Conservation (phyloP, 2,888 invertebrate genomes). For the Omphaloscelis lunosa region DNA sequence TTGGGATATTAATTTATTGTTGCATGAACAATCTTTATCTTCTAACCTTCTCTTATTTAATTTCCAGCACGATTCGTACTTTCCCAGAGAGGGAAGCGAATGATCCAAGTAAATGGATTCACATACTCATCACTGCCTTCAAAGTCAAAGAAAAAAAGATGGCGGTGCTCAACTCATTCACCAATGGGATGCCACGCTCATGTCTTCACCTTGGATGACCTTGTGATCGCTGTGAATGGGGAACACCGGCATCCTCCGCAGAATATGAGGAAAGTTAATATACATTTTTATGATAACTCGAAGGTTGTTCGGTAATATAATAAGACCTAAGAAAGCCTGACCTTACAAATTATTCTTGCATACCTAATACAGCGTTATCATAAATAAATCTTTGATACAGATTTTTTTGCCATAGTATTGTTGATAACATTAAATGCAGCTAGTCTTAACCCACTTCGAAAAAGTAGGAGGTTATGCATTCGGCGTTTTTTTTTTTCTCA, state of each 20-base stretch:
- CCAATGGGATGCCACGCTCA: conserved; percentile 70
- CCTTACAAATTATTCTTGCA: background rate
- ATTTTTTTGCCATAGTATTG: background rate
- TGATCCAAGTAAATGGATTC: conserved; percentile 72
- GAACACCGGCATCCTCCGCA: conserved; percentile 44
- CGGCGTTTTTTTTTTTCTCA: background rate
- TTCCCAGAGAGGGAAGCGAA: conserved; percentile 71
- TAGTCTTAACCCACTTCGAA: background rate
- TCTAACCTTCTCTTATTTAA: background rate
- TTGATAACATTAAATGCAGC: background rate
- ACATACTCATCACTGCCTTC: conserved; percentile 66
- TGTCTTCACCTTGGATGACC: conserved; percentile 64
- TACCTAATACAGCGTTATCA: background rate
- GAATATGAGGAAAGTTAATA: background rate
- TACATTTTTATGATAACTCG: background rate
- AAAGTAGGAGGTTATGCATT: background rate
- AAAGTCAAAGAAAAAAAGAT: conserved; percentile 56
- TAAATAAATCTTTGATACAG: background rate
- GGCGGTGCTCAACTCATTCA: conserved; percentile 74
- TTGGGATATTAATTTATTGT: background rate
- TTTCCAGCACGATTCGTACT: conserved; percentile 69
- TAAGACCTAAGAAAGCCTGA: background rate
- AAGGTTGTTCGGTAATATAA: background rate
- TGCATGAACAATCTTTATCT: too few species aligned
- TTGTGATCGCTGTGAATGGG: conserved; percentile 34